These are phyloP conservation scores for Macrophya alboannulata DNA, from an alignment of 2,888 invertebrate species.

Conservation along the genomic window DNA sequence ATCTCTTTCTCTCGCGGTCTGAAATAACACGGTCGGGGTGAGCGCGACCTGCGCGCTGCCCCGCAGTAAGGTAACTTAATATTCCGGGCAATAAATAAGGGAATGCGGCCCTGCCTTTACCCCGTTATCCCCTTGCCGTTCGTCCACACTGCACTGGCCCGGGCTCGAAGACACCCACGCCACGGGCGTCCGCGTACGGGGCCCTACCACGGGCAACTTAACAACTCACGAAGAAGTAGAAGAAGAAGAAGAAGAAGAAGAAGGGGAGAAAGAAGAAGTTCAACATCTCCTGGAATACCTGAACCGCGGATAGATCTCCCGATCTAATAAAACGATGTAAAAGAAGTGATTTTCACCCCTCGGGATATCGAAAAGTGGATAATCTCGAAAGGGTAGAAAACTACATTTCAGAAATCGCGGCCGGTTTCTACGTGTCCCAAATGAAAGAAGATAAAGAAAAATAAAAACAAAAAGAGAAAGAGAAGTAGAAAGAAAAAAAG, in stretches of 20 bases:
- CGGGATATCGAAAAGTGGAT: neutral
- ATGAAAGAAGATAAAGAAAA: too few species aligned
- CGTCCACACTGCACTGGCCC: conserved; percentile 32
- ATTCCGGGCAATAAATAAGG: conserved; percentile 77
- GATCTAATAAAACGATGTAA: neutral
- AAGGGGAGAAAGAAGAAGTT: conserved; percentile 64
- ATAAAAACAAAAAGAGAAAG: neutral
- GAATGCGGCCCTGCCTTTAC: conserved; percentile 73
- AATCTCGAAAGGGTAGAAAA: neutral
- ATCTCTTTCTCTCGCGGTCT: conserved; percentile 46
- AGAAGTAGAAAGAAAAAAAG: neutral
- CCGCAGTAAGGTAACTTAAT: conserved; percentile 76
- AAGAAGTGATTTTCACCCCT: neutral
- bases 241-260: conserved; percentile 63
- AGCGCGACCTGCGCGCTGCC: conserved; percentile 63
- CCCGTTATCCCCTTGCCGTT: conserved; percentile 65
- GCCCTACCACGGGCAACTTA: conserved; percentile 26
- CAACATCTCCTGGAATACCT: conserved; percentile 10
- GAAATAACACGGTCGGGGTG: conserved; percentile 59
- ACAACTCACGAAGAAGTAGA: conserved; percentile 57
- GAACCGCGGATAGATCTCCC: neutral
- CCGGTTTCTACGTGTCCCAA: neutral
- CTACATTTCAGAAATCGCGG: neutral
- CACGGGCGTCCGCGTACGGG: conserved; percentile 41
- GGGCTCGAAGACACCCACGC: conserved; percentile 54